Evolutionary conservation across 2,113 vertebrate genomes (phyloP).

Genomic region (Nyctereutes procyonoides): DNA sequence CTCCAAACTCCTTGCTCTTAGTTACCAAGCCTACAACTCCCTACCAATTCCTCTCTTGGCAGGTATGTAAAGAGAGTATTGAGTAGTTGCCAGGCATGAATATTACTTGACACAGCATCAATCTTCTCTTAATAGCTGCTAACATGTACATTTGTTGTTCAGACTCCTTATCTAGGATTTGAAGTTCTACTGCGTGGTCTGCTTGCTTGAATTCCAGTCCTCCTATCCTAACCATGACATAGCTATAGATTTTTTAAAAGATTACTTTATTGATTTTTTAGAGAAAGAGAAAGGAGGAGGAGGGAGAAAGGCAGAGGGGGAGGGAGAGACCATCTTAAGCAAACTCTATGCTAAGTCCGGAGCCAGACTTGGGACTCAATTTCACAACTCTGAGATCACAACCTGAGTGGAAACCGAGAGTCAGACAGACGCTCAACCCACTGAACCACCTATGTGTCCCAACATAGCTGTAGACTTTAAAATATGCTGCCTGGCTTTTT

Average conservation of each 20-base stretch:
- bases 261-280: not conserved
- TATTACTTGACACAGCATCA: not conserved
- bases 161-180: slow-evolving; percentile 26
- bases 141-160: not conserved
- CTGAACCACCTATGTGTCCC: not conserved
- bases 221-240: not conserved
- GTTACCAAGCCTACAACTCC: not conserved
- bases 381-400: not conserved
- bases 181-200: not conserved
- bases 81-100: not conserved
- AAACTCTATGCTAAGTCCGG: not conserved
- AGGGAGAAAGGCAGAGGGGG: not conserved
- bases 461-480: not conserved
- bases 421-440: not conserved
- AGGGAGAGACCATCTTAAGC: not conserved
- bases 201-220: not conserved
- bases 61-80: not conserved
- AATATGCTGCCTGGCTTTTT: not conserved
- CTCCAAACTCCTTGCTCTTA: slow-evolving; percentile 29
- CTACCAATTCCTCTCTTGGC: not conserved
- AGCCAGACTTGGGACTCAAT: not conserved
- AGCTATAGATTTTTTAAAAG: not conserved
- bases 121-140: not conserved
- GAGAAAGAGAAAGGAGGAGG: not conserved
- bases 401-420: not conserved